Evolutionary conservation across 2,113 vertebrate species (phyloP).

Genomic region (Chelonoidis abingdonii): DNA sequence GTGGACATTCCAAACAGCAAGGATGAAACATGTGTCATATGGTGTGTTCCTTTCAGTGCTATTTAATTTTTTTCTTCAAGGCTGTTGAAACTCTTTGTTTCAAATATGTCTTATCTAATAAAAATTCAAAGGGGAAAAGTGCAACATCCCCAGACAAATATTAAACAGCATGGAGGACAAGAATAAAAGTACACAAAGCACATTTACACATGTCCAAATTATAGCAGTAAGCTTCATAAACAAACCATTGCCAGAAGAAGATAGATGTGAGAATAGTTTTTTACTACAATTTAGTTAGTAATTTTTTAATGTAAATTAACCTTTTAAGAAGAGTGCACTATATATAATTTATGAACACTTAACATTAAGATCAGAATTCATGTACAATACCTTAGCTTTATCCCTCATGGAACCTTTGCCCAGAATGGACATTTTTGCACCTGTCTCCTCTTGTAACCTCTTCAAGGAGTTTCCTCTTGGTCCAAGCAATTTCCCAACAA

Average conservation of each 20-base stretch:
- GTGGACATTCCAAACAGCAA: background rate
- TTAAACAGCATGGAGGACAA: background rate
- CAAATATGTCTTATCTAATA: background rate
- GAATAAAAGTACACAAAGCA: background rate
- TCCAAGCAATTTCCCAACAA: slow-evolving; percentile 98
- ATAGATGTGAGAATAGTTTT: background rate
- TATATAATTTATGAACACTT: background rate
- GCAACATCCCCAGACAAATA: background rate
- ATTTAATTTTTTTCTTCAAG: background rate
- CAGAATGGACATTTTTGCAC: slow-evolving; percentile 99
- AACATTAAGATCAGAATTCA: slow-evolving; percentile 9
- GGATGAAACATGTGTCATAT: background rate
- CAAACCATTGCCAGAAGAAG: background rate
- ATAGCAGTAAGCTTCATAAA: background rate
- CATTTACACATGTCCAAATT: background rate
- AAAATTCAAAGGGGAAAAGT: background rate
- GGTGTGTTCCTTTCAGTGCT: background rate
- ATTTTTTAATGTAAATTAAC: background rate
- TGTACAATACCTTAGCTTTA: slow-evolving; percentile 92
- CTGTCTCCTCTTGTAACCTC: slow-evolving; percentile 98
- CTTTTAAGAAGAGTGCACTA: background rate
- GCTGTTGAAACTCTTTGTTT: background rate
- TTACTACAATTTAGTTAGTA: background rate
- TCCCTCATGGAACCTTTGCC: slow-evolving; percentile 99
- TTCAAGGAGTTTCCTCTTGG: slow-evolving; percentile 99